Base-by-base conservation (phyloP, 1,140 invertebrate genomes). In the Dryas iulia region DNA sequence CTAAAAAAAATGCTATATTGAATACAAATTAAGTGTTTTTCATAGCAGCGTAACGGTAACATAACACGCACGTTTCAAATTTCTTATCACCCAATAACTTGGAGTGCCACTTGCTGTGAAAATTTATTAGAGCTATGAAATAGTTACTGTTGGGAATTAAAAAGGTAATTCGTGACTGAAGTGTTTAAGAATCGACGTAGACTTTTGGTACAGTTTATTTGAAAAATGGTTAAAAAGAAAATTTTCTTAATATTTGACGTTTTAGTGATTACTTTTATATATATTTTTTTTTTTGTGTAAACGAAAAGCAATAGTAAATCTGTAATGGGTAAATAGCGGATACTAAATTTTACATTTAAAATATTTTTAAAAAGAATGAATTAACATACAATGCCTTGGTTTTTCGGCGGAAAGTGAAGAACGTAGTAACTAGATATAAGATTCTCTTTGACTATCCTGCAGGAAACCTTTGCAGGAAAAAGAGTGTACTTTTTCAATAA, bases 101-200 rank as follows among this genome's bases (percentile, higher is more conserved):
- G 14, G 39, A 11, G 39, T 21, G 39, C 18, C 39, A 47, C 39
- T 47, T 47, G 39, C 39, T 47, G 39, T 47, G 39, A 47, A 47
- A 47, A 47, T 47, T 47, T 47, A 47, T 47, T 47, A 47, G 39
- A 47, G 39, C 39, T 47, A 47, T 21, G 39, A 47, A 47, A 47
- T 39, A n/a, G 35, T 47, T 47, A 21, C 39, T 47, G 39, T 47
- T 21, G 39, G 18, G 39, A 47, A 47, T 47, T 47, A 21, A 47
- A 47, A 47, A 47, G 39, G 8, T 18, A n/a, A 47, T 21, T 21
- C 39, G 39, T 47, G 39, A 47, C 39, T 21, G 18, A 18, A 47
- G 7, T 47, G 18, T 47, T 21, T 47, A 21, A 47, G 21, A 47
- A 47, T 18, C 39, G 39, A 47, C 39, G 8, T 18, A 1, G 39